Conservation (phyloP, 2,888 invertebrate genomes). For the Drosophila affinis region DNA sequence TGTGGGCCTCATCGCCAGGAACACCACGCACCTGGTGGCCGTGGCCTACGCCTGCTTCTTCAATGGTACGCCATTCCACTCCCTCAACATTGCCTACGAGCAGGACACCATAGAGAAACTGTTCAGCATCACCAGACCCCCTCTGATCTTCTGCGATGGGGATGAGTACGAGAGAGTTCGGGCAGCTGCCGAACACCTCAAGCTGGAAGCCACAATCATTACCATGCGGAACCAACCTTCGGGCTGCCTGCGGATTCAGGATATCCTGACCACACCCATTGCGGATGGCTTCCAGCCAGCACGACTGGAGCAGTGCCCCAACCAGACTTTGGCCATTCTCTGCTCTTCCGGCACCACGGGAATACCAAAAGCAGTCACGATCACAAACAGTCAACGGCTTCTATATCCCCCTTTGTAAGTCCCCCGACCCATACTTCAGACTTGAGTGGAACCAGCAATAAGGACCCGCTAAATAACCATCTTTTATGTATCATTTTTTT, state of each 20-base stretch:
- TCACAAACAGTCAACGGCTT: conserved; percentile 1
- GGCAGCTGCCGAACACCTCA: not conserved
- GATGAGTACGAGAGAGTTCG: conserved; percentile 6
- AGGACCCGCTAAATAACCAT: not conserved
- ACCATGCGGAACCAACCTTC: not conserved
- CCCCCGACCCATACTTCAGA: no score
- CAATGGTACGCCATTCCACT: conserved; percentile 10
- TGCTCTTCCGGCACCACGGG: conserved; percentile 3
- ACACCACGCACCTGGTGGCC: conserved; percentile 11
- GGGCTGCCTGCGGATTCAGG: not conserved
- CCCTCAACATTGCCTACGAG: conserved; percentile 7
- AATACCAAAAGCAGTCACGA: conserved; percentile 6
- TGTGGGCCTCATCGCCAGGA: conserved; percentile 14
- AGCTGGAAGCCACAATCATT: conserved; percentile 2
- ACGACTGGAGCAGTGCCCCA: not conserved
- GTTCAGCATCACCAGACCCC: not conserved
- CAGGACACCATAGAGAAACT: conserved; percentile 12
- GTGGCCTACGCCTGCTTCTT: conserved; percentile 12
- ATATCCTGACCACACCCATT: not conserved
- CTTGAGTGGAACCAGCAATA: no score
- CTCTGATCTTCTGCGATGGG: conserved; percentile 13
- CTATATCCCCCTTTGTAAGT: not conserved
- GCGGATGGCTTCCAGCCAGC: not conserved
- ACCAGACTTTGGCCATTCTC: conserved; percentile 17
- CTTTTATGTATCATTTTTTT: not conserved